A percentile compares a stretch with the other conserved stretches of the same genome.
These are phyloP conservation scores for Tubiluchus corallicola DNA, from an alignment of 2,888 invertebrate genomes.

Conservation along the genomic window DNA sequence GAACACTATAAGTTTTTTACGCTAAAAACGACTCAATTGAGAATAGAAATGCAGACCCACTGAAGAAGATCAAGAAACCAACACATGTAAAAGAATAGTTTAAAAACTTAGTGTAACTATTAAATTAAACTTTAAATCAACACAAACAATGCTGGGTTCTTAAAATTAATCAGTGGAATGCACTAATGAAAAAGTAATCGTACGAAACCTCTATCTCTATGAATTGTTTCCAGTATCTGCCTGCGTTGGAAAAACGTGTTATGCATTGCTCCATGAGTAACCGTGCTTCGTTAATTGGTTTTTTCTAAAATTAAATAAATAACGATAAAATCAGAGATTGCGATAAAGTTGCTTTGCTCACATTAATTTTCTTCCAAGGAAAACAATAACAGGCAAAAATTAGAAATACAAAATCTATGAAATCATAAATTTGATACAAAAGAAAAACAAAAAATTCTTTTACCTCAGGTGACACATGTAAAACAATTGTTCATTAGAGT, in stretches of 20 bases:
- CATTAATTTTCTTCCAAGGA: background rate
- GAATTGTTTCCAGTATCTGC: conserved; percentile 96
- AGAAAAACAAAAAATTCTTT: conserved; percentile 12
- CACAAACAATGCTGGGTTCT: too few species aligned
- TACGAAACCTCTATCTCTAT: conserved; percentile 74
- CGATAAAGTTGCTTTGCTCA: background rate
- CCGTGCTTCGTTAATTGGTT: conserved; percentile 56
- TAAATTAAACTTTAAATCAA: conserved; percentile 10
- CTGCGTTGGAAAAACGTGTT: conserved; percentile 80
- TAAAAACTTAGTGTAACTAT: conserved; percentile 8
- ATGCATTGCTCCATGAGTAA: conserved; percentile 85
- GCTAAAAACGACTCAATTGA: too few species aligned
- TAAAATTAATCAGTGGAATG: background rate
- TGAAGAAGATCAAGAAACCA: conserved; percentile 10
- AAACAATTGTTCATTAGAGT: background rate
- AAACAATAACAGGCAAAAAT: background rate
- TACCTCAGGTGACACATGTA: too few species aligned
- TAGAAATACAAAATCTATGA: background rate
- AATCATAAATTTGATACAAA: conserved; percentile 11
- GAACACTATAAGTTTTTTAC: too few species aligned
- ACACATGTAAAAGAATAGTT: conserved; percentile 6
- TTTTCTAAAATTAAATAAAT: conserved; percentile 23
- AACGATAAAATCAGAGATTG: background rate
- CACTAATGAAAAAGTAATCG: conserved; percentile 12
- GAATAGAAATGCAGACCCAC: too few species aligned